Percentiles rank a stretch among this genome's conserved stretches.
These are phyloP conservation scores for Papilio glaucus DNA, from an alignment of 1,140 invertebrate species.

Conservation along the genomic window DNA sequence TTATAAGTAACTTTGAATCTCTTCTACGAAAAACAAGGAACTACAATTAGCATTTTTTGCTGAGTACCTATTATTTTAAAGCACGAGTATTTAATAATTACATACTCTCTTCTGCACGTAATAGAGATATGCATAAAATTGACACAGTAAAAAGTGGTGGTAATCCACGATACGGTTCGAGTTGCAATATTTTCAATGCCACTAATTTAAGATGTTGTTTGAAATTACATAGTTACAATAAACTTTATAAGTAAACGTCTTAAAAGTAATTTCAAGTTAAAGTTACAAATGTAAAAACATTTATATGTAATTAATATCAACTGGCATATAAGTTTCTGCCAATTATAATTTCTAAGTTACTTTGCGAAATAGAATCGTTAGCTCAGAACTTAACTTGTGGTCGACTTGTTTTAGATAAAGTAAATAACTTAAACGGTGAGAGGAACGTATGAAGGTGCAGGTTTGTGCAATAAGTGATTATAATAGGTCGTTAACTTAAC, in stretches of 20 bases:
- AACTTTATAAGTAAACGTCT: background rate
- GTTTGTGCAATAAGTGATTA: constrained; percentile 37
- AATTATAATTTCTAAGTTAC: background rate
- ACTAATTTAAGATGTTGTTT: too few relatives aligned
- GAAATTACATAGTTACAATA: too few relatives aligned
- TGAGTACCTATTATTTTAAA: too few relatives aligned
- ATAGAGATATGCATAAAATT: too few relatives aligned
- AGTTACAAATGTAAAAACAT: background rate
- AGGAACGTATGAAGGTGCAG: constrained; percentile 30
- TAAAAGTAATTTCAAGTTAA: background rate
- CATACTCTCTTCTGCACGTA: too few relatives aligned
- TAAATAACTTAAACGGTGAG: constrained; percentile 9
- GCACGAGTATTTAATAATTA: too few relatives aligned
- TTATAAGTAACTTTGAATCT: too few relatives aligned
- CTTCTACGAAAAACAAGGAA: too few relatives aligned
- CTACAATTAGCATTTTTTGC: too few relatives aligned
- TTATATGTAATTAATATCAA: background rate
- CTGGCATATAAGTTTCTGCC: constrained; percentile 1
- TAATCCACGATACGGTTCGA: too few relatives aligned
- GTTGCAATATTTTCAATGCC: too few relatives aligned
- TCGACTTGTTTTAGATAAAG: constrained; percentile 26
- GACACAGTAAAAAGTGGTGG: too few relatives aligned
- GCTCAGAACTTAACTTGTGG: background rate
- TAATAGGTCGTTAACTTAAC: constrained; percentile 14
- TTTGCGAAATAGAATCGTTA: constrained; percentile 23